Base-by-base conservation (phyloP, 2,113 vertebrate genomes). In the Nibea coibor region DNA sequence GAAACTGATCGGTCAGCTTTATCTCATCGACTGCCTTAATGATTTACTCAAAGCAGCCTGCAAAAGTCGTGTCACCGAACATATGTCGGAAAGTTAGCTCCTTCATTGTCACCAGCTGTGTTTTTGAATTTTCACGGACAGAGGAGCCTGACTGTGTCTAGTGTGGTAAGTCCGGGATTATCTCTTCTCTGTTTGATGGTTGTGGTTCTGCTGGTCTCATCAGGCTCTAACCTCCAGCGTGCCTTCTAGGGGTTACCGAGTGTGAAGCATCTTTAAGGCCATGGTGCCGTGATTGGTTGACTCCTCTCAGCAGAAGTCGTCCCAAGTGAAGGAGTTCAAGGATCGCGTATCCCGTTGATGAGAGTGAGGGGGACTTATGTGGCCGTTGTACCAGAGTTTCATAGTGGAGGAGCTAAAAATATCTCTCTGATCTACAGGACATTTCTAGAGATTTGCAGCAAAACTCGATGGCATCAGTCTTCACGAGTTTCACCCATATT, bases 251-350 rank as follows among this genome's bases (percentile, higher is more conserved):
- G 54, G 28, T 17, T 75, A 42, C n/a, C 22, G 50, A 66, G 43
- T 58, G 72, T 56, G 61, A 86, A 72, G 59, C 50, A 3, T 57
- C 24, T 72, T 72, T 11, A 24, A 62, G 28, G 14, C 71, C 35
- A 50, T 53, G 45, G 35, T 15, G 16, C 59, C 2, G 35, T 9
- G 35, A 39, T 39, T 62, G 45, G 19, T 42, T 5, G 53, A 69
- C 45, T 72, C 5, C 4, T 59, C 39, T 78, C 9, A 0, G 39
- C 58, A 42, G 16, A 67, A 19, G 10, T 50, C 15, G 10, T 3
- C 15, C 61, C 59, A 47, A 64, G 43, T 22, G 63, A 63, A 67
- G 31, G 35, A 35, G 43, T 53, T 77, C 24, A 43, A 47, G 19
- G 59, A 57, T 63, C 14, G 22, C 48, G 58, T 22, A 20, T 50